Evolutionary conservation across 2,113 vertebrate species (phyloP).

Genomic region (Takifugu flavidus): DNA sequence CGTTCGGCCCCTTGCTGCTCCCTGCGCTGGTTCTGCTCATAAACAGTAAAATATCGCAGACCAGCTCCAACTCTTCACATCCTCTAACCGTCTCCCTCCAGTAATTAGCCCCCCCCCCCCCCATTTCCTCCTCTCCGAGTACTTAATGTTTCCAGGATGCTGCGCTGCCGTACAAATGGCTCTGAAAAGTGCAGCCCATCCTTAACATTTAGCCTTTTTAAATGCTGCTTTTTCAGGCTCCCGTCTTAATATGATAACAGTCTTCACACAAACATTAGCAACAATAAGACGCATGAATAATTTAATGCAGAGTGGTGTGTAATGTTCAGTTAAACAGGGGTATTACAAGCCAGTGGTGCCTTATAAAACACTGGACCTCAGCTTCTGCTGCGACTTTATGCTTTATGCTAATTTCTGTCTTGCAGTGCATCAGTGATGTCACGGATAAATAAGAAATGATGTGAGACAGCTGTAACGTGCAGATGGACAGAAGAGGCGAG

Average conservation of each 20-base stretch:
- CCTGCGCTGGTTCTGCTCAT: conserved; percentile 30
- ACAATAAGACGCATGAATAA: conserved; percentile 43
- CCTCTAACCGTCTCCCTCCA: conserved; percentile 42
- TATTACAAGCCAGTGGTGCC: conserved; percentile 23
- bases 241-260: conserved; percentile 30
- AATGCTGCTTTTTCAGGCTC: conserved; percentile 15
- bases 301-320: conserved; percentile 27
- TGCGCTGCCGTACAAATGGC: conserved; percentile 20
- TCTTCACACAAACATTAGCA: conserved; percentile 30
- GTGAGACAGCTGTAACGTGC: no score
- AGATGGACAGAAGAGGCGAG: no score
- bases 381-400: conserved; percentile 3
- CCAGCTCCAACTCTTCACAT: conserved; percentile 38
- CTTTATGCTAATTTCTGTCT: not conserved
- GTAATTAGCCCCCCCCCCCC: conserved; percentile 39
- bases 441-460: not conserved
- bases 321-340: conserved; percentile 39
- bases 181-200: conserved; percentile 26
- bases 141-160: conserved; percentile 27
- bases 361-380: conserved; percentile 16
- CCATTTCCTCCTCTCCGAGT: conserved; percentile 26
- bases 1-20: conserved; percentile 17
- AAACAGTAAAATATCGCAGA: conserved; percentile 44
- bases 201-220: conserved; percentile 22
- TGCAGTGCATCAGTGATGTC: not conserved